Evolutionary conservation across 2,113 vertebrate genomes (phyloP).

Genomic region (Nerophis ophidion): DNA sequence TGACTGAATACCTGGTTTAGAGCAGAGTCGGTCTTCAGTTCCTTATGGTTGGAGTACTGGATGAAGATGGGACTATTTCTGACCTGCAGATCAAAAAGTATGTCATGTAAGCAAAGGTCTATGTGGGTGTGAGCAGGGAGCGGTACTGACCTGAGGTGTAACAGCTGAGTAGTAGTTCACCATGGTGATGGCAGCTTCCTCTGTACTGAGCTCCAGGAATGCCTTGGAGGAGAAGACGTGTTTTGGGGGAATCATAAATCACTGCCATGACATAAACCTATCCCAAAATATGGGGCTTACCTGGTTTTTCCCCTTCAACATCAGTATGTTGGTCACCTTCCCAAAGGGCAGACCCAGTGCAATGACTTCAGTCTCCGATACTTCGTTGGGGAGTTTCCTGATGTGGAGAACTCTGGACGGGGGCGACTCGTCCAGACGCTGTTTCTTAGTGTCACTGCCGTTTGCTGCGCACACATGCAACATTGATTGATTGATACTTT

Average conservation of each 20-base stretch:
- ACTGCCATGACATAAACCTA: neutral
- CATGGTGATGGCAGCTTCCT: constrained; percentile 96
- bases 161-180: constrained; percentile 96
- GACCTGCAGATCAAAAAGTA: constrained; percentile 75
- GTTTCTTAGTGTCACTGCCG: constrained; percentile 97
- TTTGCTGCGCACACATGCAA: constrained; percentile 82
- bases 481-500: no score
- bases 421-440: constrained; percentile 89
- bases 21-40: constrained; percentile 95
- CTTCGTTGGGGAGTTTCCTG: constrained; percentile 93
- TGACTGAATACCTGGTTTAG: constrained; percentile 75
- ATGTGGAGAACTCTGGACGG: constrained; percentile 97
- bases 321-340: constrained; percentile 97
- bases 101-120: neutral
- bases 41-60: constrained; percentile 98
- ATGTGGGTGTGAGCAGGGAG: constrained; percentile 53
- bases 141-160: constrained; percentile 89
- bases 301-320: constrained; percentile 99
- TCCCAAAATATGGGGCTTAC: constrained; percentile 53
- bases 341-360: constrained; percentile 96
- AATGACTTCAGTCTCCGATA: constrained; percentile 97
- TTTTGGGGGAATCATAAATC: neutral
- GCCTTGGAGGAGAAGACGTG: constrained; percentile 68
- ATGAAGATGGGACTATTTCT: constrained; percentile 95
- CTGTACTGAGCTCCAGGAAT: constrained; percentile 93